Evolutionary conservation across 2,113 vertebrate species (phyloP), one percentile per base, ranked within the genome.

Genomic region (Melanotaenia duboulayi): DNA sequence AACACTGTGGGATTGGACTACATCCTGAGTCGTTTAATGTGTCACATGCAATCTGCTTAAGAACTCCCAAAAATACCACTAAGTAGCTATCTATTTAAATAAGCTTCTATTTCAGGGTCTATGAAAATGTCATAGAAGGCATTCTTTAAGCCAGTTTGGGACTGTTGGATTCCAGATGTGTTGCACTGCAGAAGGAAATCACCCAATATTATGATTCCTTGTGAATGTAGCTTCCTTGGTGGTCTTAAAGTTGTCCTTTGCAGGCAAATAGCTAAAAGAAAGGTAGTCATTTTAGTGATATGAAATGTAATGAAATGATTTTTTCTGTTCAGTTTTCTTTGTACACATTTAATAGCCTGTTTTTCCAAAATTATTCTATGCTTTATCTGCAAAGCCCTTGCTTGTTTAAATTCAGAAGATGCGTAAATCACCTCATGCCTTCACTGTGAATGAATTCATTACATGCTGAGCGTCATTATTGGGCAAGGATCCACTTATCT

Each of bases 31-130:
- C 37, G 17, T 76, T 82, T 23, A 35, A 74, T 74, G 86, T 57
- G 58, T 85, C 86, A 85, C 64, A 59, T 13, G 22, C 72, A 46
- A 32, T 65, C 42, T 61, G 68, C 62, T 85, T 67, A 80, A 79
- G 74, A 57, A 35, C 72, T 76, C 83, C 83, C 81, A 78, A 74
- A 80, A 87, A 89, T 84, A 82, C 81, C 83, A 58, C 81, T 75
- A 76, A 81, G 84, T 17, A 55, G 72, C 54, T 58, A 61, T 85
- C 64, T 69, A 70, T 66, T 82, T 83, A 76, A 84, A 85, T 85
- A 70, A 78, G 66, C 61, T 51, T n/a, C 19, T 1, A 0, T 85
- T 73, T 81, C 65, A 28, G 14, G 46, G 74, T 63, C 71, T 56
- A 62, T 73, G 23, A 65, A 58, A 69, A 62, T 74, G 40, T 23